Conservation (phyloP, 2,797 vertebrate genomes). For the Carduelis carduelis region DNA sequence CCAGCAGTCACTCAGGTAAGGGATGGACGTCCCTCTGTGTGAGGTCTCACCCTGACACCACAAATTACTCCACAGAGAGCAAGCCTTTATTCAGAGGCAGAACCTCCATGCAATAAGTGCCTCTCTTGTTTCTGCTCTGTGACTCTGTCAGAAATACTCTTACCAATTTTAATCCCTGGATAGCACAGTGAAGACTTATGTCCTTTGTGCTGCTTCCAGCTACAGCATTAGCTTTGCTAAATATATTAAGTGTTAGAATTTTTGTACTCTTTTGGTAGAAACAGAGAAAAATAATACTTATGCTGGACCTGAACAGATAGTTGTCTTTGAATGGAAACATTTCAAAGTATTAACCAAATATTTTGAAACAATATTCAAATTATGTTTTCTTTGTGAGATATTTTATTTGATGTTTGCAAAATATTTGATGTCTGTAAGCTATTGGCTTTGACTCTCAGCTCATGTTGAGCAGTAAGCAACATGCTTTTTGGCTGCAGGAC, state of each 20-base stretch:
- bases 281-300: conserved; percentile 30
- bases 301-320: neutral
- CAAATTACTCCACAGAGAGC: neutral
- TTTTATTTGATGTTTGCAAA: conserved; percentile 26
- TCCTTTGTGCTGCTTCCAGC: conserved; percentile 48
- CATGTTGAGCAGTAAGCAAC: neutral
- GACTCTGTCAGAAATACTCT: neutral
- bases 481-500: neutral
- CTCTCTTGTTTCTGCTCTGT: neutral
- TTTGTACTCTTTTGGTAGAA: conserved; percentile 9
- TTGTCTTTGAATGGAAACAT: neutral
- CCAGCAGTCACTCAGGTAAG: accelerated
- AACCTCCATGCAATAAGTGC: neutral
- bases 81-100: neutral
- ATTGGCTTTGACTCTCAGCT: neutral
- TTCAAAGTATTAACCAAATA: conserved; percentile 22
- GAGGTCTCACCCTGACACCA: neutral
- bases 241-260: conserved; percentile 28
- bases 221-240: conserved; percentile 15
- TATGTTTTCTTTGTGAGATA: neutral
- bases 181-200: neutral
- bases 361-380: conserved; percentile 10
- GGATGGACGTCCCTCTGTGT: neutral
- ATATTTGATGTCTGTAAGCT: conserved; percentile 8
- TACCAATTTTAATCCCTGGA: neutral